Evolutionary conservation across 2,797 vertebrate species (phyloP).

Genomic region (Ctenochaetus hawaiiensis): DNA sequence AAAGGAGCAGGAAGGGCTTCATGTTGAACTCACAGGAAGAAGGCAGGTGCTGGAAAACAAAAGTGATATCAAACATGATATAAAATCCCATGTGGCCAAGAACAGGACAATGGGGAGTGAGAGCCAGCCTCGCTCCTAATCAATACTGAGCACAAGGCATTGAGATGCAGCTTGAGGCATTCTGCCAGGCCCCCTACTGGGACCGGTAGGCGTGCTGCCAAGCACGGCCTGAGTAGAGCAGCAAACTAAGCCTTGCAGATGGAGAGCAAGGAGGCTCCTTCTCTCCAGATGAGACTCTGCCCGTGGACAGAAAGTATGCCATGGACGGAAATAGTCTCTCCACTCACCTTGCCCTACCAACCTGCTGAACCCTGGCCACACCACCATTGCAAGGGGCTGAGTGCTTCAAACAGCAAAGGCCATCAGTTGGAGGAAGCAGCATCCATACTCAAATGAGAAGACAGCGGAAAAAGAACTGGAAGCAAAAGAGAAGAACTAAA

Average conservation of each 20-base stretch:
- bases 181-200: slow-evolving; percentile 67
- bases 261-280: slow-evolving; percentile 35
- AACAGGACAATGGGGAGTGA: slow-evolving; percentile 62
- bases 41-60: slow-evolving; percentile 58
- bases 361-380: slow-evolving; percentile 20
- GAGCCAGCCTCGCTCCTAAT: slow-evolving; percentile 75
- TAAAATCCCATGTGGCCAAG: slow-evolving; percentile 53
- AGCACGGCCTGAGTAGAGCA: slow-evolving; percentile 60
- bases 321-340: slow-evolving; percentile 28
- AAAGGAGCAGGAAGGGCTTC: slow-evolving; percentile 31
- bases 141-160: slow-evolving; percentile 79
- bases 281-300: slow-evolving; percentile 48
- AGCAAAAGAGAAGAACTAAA: neutral
- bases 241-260: slow-evolving; percentile 61
- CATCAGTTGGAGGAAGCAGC: slow-evolving; percentile 7
- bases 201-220: slow-evolving; percentile 76
- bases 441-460: slow-evolving; percentile 19
- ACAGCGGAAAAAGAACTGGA: neutral
- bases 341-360: slow-evolving; percentile 10
- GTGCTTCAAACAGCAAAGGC: slow-evolving; percentile 10
- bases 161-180: slow-evolving; percentile 76
- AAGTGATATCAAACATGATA: slow-evolving; percentile 73
- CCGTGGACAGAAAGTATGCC: slow-evolving; percentile 43
- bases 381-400: neutral
- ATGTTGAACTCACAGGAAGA: slow-evolving; percentile 37